Conservation (phyloP, 2,888 invertebrate species). For the Plebejus anna region DNA sequence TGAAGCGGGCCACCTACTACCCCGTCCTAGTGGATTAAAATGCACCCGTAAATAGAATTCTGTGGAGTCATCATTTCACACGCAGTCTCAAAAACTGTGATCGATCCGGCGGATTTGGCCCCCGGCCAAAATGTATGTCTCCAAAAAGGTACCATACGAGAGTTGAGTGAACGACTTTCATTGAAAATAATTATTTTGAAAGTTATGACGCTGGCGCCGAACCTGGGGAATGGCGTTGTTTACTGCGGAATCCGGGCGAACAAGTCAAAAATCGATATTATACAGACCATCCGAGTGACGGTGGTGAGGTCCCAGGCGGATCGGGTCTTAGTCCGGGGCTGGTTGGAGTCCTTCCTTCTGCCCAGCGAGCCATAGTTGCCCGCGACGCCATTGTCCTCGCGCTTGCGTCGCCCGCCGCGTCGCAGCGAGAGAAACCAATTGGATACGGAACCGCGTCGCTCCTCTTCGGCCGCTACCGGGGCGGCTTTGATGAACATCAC, state of each 20-base stretch:
- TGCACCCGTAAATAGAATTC: constrained; percentile 37
- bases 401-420: constrained; percentile 77
- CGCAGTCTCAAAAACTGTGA: constrained; percentile 60
- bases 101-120: constrained; percentile 73
- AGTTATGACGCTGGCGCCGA: background rate
- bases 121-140: constrained; percentile 61
- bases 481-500: constrained; percentile 78
- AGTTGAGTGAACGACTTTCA: constrained; percentile 40
- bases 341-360: constrained; percentile 69
- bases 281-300: constrained; percentile 80
- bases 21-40: constrained; percentile 10
- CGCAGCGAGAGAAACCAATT: constrained; percentile 91
- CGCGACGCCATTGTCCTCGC: constrained; percentile 63
- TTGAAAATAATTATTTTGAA: constrained; percentile 34
- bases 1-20: constrained; percentile 16
- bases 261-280: constrained; percentile 34
- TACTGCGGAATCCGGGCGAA: background rate
- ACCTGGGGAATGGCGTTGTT: background rate
- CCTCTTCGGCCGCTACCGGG: constrained; percentile 73
- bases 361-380: constrained; percentile 75
- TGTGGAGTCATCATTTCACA: constrained; percentile 57
- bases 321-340: constrained; percentile 70
- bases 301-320: constrained; percentile 82
- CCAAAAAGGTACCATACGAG: constrained; percentile 49
- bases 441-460: constrained; percentile 84